Evolutionary conservation across 2,797 vertebrate genomes (phyloP), one percentile per base, ranked within the genome.

Genomic region (Catamblyrhynchus diadema): DNA sequence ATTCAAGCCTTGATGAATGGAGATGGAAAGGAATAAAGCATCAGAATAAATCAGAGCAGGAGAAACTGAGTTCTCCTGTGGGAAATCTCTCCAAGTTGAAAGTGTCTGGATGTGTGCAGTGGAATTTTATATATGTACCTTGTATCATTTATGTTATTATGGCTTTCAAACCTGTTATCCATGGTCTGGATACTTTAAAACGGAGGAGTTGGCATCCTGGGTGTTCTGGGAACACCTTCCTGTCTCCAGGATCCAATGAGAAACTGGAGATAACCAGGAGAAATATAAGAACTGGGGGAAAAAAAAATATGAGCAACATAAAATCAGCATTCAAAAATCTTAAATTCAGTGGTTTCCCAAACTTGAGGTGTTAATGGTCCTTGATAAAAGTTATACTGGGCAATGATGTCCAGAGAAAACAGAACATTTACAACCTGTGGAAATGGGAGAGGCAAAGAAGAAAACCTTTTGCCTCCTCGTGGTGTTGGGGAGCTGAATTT

Each of bases 1-100:
- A 85, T 93, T 95, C 92, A 92, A 53, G 81, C 51, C 48, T 74
- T 84, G 78, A 82, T 93, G 88, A 95, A 95, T 88, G 53, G 56
- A 86, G 78, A 87, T 45, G 59, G 57, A 93, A 79, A 75, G 45
- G 50, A 93, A 77, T 47, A 81, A 89, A 65, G 13, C 78, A 44
- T 67, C 72, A 41, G 81, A 94, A 93, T 83, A 89, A 95, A 96
- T 81, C 64, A 85, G 61, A 93, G 54, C 33, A 54, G 21, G 48
- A 91, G 64, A 79, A 93, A 91, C 25, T 25, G 60, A 89, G 13
- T 12, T 96, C 18, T 57, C 32, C 90, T 91, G 32, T 50, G 61
- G 74, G 64, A 91, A 92, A 64, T 48, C 59, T 81, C 54, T 81
- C 13, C 1, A 20, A 65, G 24, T 6, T 47, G 37, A 35, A 47